A percentile compares a stretch with the other conserved stretches of the same genome.
Evolutionary conservation across 1,140 invertebrate genomes (phyloP).

Genomic region (Drosophila malerkotliana): DNA sequence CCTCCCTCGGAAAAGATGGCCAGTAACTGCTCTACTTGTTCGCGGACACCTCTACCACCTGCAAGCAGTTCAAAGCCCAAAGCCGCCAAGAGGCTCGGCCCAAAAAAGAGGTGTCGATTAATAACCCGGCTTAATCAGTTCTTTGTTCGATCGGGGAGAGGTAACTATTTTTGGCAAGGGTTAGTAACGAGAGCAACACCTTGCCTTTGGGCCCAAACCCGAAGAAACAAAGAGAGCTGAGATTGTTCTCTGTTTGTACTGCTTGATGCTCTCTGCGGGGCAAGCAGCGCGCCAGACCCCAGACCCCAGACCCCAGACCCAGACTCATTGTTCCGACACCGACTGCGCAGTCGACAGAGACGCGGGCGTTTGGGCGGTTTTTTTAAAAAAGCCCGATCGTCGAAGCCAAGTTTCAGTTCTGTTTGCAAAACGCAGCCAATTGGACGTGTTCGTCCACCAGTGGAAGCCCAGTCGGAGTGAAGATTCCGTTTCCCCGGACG

Average conservation of each 20-base stretch:
- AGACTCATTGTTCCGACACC: slow-evolving; percentile 47
- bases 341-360: slow-evolving; percentile 18
- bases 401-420: slow-evolving; percentile 69
- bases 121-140: slow-evolving; percentile 33
- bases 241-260: neutral
- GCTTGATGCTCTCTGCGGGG: slow-evolving; percentile 8
- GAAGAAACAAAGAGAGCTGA: slow-evolving; percentile 27
- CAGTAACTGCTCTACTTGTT: slow-evolving; percentile 1
- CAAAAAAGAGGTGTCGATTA: slow-evolving; percentile 1
- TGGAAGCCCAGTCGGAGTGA: slow-evolving; percentile 4
- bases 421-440: slow-evolving; percentile 65
- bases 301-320: neutral
- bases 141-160: slow-evolving; percentile 22
- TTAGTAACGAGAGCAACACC: neutral
- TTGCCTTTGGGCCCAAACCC: neutral
- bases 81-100: slow-evolving; percentile 31
- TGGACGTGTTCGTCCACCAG: slow-evolving; percentile 52
- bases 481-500: slow-evolving; percentile 3
- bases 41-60: neutral
- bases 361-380: slow-evolving; percentile 65
- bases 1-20: neutral
- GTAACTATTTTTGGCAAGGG: slow-evolving; percentile 34
- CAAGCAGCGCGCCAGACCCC: slow-evolving; percentile 7
- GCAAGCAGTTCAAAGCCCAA: slow-evolving; percentile 8
- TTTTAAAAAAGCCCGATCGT: slow-evolving; percentile 62